Evolutionary conservation across 2,888 invertebrate species (phyloP), one percentile per base, ranked within the genome.

Genomic region (Erebia aethiops): DNA sequence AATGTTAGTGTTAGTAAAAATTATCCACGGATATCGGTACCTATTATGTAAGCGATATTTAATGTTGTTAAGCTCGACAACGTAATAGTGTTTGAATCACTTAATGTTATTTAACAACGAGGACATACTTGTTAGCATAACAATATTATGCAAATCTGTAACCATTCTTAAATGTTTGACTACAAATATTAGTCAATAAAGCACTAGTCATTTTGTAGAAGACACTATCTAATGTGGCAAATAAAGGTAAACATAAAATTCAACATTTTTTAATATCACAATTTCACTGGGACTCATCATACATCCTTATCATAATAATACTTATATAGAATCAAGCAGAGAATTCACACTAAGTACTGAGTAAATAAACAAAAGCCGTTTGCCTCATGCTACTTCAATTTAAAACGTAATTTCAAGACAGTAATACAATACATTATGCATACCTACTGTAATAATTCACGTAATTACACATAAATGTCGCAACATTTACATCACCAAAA

Each of bases 261-360:
- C 87, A 90, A 90, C 88, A 85, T 86, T 89, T 90, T 90, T 88
- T 92, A 89, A 91, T 93, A 92, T 93, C 92, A 93, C 92, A 92
- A 88, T 89, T 91, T 89, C 85, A 88, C 90, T 87, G 87, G 89
- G 86, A 88, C 87, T 85, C 84, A 80, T 80, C 80, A 80, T 81
- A 78, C 81, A 78, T 76, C 82, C 84, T 80, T 82, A 77, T 82
- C 77, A 80, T 81, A 78, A 78, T 77, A 82, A 81, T 79, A 79
- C 78, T 80, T 77, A 76, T 78, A 64, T 57, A 66, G 58, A 71
- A 70, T 71, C 69, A 68, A 76, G 71, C 71, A 67, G 71, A 69
- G 65, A 74, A 71, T 71, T 77, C 77, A 72, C 74, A 78, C 74
- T 71, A 35, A 35, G 35, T 35, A 73, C 70, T 62, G 69, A 75